Evolutionary conservation across 2,888 invertebrate genomes (phyloP).

Genomic region (Hermaeophaga mercurialis): DNA sequence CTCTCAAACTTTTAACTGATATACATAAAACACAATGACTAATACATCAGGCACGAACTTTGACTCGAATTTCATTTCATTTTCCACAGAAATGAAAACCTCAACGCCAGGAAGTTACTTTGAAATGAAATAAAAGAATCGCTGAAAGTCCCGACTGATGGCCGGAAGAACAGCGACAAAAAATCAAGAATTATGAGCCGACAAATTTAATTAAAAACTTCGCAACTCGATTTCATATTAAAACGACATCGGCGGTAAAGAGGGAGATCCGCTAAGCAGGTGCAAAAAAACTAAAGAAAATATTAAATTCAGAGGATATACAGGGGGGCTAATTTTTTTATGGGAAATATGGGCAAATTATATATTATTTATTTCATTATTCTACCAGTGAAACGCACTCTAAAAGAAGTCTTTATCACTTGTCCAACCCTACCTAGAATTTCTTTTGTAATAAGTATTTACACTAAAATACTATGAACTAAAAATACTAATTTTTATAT

Average conservation of each 20-base stretch:
- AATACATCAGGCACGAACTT: conserved; percentile 25
- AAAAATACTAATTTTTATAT: no score
- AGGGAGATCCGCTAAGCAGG: background rate
- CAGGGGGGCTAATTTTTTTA: no score
- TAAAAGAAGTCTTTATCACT: no score
- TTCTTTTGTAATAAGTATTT: no score
- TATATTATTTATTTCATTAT: no score
- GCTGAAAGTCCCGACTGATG: conserved; percentile 8
- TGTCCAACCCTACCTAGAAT: no score
- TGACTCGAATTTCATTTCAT: conserved; percentile 15
- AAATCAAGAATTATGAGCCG: conserved; percentile 12
- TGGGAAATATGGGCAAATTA: no score
- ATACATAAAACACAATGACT: conserved; percentile 25
- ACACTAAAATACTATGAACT: no score
- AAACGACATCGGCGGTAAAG: conserved; percentile 6
- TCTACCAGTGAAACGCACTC: no score
- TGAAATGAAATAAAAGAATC: conserved; percentile 11
- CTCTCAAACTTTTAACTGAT: conserved; percentile 8
- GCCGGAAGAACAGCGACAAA: conserved; percentile 6
- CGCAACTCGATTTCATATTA: conserved; percentile 5
- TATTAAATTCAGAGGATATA: no score
- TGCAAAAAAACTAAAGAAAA: background rate
- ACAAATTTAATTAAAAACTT: conserved; percentile 20
- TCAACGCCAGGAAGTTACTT: conserved; percentile 13
- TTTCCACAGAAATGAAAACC: conserved; percentile 11